Conservation (phyloP, 2,888 invertebrate species). For the Caenorhabditis sp. region DNA sequence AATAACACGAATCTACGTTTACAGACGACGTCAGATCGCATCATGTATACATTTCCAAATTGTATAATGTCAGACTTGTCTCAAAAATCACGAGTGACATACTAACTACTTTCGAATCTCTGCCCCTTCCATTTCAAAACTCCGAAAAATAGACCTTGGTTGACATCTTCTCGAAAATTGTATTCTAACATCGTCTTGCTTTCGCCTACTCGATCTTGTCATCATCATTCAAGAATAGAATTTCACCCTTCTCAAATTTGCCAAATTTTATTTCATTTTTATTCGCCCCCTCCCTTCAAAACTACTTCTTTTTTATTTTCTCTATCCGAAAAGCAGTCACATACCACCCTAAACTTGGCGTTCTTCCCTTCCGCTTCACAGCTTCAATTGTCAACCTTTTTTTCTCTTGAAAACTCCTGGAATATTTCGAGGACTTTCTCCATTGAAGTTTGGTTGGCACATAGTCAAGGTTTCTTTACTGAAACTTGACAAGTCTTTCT, state of each 20-base stretch:
- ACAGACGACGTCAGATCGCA: no score
- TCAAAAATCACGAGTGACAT: not conserved
- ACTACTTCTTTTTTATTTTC: constrained; percentile 19
- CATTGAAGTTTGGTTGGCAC: not conserved
- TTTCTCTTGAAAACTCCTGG: constrained; percentile 3
- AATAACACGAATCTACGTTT: no score
- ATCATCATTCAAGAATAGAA: constrained; percentile 63
- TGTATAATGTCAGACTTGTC: not conserved
- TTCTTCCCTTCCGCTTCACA: constrained; percentile 58
- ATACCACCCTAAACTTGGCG: constrained; percentile 28
- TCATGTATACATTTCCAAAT: no score
- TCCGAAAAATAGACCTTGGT: not conserved
- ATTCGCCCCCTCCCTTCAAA: constrained; percentile 10
- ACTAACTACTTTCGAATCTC: not conserved
- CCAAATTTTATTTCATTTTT: constrained; percentile 60
- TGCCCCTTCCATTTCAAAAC: not conserved
- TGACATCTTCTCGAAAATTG: constrained; percentile 13
- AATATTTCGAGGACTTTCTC: constrained; percentile 13
- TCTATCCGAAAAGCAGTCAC: constrained; percentile 16
- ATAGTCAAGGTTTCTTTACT: no score
- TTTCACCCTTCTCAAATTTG: constrained; percentile 30
- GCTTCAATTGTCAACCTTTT: constrained; percentile 47
- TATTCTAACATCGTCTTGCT: constrained; percentile 8
- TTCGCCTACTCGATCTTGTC: constrained; percentile 40
- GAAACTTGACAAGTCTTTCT: not conserved